Conservation (phyloP, 2,888 invertebrate genomes). For the Heteromurus nitidus region DNA sequence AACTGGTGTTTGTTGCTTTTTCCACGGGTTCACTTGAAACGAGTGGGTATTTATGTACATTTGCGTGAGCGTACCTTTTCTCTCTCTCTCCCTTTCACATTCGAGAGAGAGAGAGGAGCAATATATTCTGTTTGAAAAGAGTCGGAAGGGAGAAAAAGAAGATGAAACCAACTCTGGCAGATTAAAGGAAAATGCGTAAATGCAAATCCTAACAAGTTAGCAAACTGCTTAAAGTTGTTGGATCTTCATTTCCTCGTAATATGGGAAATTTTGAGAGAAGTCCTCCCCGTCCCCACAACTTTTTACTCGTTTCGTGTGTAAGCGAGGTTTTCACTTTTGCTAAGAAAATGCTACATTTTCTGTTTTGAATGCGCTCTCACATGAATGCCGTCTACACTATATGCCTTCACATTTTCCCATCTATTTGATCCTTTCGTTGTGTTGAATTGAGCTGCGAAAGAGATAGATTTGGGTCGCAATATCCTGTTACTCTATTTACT, state of each 20-base stretch:
- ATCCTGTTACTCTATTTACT: constrained; percentile 29
- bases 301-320: too few species aligned
- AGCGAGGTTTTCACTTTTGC: too few species aligned
- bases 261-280: too few species aligned
- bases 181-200: constrained; percentile 32
- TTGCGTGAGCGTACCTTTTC: not conserved
- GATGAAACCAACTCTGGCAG: not conserved
- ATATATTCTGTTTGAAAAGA: not conserved
- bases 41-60: too few species aligned
- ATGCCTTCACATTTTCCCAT: not conserved
- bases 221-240: not conserved
- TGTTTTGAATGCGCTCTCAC: not conserved
- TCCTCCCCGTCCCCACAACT: not conserved
- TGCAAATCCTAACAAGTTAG: constrained; percentile 25
- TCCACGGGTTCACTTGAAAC: too few species aligned
- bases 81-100: constrained; percentile 1
- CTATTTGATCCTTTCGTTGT: constrained; percentile 10
- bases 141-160: too few species aligned
- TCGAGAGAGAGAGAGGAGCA: not conserved
- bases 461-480: constrained; percentile 32
- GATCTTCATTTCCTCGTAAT: constrained; percentile 15
- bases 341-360: not conserved
- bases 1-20: constrained; percentile 2
- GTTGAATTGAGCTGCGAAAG: constrained; percentile 10
- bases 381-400: not conserved